These are phyloP conservation scores for Glyptemys insculpta DNA, from an alignment of 2,797 vertebrate genomes.

Conservation along the genomic window DNA sequence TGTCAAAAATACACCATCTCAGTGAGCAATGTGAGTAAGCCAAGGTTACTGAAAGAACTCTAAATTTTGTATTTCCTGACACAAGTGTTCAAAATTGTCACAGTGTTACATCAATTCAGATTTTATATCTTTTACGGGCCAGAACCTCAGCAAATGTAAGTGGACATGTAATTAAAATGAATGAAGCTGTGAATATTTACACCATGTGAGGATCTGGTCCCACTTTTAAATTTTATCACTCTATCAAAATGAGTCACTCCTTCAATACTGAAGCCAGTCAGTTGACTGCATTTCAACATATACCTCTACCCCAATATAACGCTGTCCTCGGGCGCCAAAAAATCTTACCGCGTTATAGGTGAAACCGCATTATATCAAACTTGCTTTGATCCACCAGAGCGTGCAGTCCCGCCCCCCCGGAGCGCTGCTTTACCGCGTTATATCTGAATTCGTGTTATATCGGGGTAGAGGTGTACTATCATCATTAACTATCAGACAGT, in stretches of 20 bases:
- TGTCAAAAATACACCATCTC: not conserved
- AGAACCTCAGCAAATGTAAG: not conserved
- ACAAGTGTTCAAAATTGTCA: not conserved
- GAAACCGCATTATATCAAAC: too few relatives aligned
- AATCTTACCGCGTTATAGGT: too few relatives aligned
- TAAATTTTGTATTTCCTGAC: not conserved
- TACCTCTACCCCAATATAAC: too few relatives aligned
- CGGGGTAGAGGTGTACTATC: not conserved
- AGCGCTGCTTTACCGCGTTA: too few relatives aligned
- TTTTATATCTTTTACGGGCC: too few relatives aligned
- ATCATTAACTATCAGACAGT: not conserved
- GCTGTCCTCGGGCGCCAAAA: too few relatives aligned
- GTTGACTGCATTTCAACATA: not conserved
- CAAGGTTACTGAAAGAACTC: not conserved
- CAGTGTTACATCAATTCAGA: not conserved
- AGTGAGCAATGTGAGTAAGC: not conserved
- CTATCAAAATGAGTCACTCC: not conserved
- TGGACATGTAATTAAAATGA: not conserved
- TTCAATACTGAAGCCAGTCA: not conserved
- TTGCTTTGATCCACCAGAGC: too few relatives aligned
- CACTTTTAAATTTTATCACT: not conserved
- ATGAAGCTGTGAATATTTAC: not conserved
- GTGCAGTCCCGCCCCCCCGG: too few relatives aligned
- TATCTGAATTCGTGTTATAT: too few relatives aligned
- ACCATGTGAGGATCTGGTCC: not conserved